These are phyloP conservation scores for Heteronetta atricapilla DNA, from an alignment of 2,113 vertebrate species.

Conservation along the genomic window DNA sequence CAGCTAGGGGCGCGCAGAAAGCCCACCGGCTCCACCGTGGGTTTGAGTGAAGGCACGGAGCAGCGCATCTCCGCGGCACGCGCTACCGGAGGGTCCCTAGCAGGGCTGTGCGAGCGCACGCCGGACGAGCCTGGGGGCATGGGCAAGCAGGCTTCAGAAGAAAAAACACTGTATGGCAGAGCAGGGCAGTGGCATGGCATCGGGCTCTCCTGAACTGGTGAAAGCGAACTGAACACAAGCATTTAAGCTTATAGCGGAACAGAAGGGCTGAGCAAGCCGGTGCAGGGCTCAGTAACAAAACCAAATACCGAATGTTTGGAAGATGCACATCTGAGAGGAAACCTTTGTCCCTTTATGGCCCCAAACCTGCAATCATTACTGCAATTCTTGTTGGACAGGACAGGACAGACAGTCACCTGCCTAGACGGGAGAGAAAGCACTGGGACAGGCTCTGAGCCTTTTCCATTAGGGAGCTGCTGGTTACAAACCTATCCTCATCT, in stretches of 20 bases:
- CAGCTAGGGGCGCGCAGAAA: not conserved
- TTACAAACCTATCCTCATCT: not conserved
- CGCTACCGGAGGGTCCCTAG: not conserved
- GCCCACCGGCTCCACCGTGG: not conserved
- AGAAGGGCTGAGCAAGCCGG: not conserved
- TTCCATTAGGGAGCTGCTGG: not conserved
- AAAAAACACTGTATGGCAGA: not conserved
- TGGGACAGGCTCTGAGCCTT: not conserved
- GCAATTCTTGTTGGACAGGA: not conserved
- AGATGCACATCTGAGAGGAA: not conserved
- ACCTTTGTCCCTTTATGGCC: not conserved
- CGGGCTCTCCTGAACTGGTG: not conserved
- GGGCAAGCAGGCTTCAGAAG: not conserved
- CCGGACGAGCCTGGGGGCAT: not conserved
- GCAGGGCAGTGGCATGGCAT: not conserved
- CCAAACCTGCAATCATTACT: not conserved
- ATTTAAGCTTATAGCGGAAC: not conserved
- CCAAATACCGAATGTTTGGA: not conserved
- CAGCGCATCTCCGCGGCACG: not conserved
- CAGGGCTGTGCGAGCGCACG: not conserved
- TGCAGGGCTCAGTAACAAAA: not conserved
- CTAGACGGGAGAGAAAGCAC: not conserved
- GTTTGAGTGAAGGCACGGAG: not conserved
- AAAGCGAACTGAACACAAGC: not conserved
- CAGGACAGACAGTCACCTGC: not conserved